Percentiles rank a stretch among this genome's conserved stretches.
Conservation (phyloP, 1,140 invertebrate genomes). For the Ridgeia piscesae region DNA sequence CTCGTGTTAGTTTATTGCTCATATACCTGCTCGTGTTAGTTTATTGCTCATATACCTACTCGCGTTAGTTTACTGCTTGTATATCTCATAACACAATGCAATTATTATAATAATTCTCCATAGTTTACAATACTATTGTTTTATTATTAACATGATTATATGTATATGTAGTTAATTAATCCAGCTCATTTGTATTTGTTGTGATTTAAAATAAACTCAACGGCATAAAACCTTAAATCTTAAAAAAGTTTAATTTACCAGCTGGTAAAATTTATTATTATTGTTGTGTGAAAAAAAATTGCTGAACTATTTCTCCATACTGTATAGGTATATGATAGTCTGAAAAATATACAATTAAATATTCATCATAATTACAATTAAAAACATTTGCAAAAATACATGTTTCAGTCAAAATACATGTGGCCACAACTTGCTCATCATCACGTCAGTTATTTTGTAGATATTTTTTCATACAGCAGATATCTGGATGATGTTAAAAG, state of each 20-base stretch:
- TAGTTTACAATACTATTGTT: not conserved
- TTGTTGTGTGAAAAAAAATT: too few relatives aligned
- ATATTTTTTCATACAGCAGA: not conserved
- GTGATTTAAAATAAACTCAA: not conserved
- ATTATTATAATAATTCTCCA: not conserved
- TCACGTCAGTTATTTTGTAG: not conserved
- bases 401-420: not conserved
- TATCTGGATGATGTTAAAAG: not conserved
- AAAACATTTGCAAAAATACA: not conserved
- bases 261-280: not conserved
- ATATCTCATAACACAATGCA: not conserved
- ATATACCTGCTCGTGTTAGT: too few relatives aligned
- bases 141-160: not conserved
- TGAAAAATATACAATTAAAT: too few relatives aligned
- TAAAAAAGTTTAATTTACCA: not conserved
- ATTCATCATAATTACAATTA: too few relatives aligned
- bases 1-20: too few relatives aligned
- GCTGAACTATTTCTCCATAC: not conserved
- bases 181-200: not conserved
- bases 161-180: not conserved
- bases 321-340: too few relatives aligned
- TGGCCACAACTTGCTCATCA: not conserved
- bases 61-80: not conserved
- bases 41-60: too few relatives aligned
- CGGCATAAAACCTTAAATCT: not conserved